Conservation (phyloP, 2,888 invertebrate species). For the Mesochorus sp. region DNA sequence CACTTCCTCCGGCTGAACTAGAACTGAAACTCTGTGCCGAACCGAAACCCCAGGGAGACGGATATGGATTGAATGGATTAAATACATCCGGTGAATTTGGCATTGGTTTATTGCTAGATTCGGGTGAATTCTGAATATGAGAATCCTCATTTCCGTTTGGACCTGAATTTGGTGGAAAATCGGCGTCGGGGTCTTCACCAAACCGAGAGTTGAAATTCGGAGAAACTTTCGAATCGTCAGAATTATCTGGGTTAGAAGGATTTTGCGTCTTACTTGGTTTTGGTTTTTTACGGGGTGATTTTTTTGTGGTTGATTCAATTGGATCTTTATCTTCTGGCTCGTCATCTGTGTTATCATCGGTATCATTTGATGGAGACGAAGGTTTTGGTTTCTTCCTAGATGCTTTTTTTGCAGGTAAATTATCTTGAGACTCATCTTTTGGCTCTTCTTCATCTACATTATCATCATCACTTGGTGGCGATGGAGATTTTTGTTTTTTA, state of each 20-base stretch:
- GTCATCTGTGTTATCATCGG: background rate
- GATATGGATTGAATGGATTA: constrained; percentile 34
- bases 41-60: constrained; percentile 47
- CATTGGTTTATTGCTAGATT: background rate
- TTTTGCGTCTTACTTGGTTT: constrained; percentile 18
- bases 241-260: background rate
- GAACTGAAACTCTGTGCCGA: constrained; percentile 56
- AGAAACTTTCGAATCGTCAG: background rate
- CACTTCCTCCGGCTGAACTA: constrained; percentile 37
- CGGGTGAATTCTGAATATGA: background rate
- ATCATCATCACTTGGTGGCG: constrained; percentile 8
- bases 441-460: constrained; percentile 27
- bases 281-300: background rate
- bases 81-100: constrained; percentile 5
- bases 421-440: background rate
- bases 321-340: background rate
- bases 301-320: background rate
- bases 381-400: constrained; percentile 4
- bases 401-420: background rate
- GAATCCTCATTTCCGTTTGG: constrained; percentile 47
- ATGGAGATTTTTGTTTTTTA: constrained; percentile 17
- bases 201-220: constrained; percentile 36
- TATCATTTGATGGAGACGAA: background rate
- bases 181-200: constrained; percentile 51
- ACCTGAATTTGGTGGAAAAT: constrained; percentile 34